Base-by-base conservation (phyloP, 2,113 vertebrate species). In the Paracanthobrama guichenoti region DNA sequence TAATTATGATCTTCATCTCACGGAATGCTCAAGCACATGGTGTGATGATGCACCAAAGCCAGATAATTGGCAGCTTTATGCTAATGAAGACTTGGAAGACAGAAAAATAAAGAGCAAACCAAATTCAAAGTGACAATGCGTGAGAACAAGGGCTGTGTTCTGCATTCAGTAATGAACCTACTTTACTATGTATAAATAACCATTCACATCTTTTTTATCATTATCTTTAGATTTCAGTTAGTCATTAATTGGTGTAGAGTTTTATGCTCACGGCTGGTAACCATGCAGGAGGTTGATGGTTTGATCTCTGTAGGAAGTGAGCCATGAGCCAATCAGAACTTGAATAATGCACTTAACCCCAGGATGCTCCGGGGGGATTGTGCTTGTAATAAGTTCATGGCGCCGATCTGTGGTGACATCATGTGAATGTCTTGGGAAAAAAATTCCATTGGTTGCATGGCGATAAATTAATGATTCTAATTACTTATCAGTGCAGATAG, bases 1-100 rank as follows among this genome's bases (percentile, higher is more conserved):
- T 73, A 80, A 85, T 84, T 79, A 84, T 72, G 84, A 85, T 59
- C 76, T 80, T 77, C 83, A 69, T 24, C n/a, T 86, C 60, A 48
- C 10, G 22, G 64, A 66, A 71, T 16, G 50, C 83, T 44, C 13
- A 42, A 85, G 64, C 55, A 55, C 57, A 64, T 73, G 53, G 85
- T 60, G 48, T 81, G 66, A 48, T 44, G 42, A 42, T 84, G 76
- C 72, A 64, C n/a, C 71, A 42, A 79, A 80, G 31, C 60, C 39
- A 50, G 76, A 57, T 78, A 84, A 84, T 76, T 88, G 85, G 50
- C 82, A 78, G 80, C 76, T 81, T 79, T 48, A 39, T 73, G 72
- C 59, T 80, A 75, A 81, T 59, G 46, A 48, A 14, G 67, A 59
- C 78, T 26, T 35, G 67, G 66, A 55, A 66, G 44, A 26, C 31